Percentiles rank a stretch among this genome's conserved stretches.
Evolutionary conservation across 2,113 vertebrate genomes (phyloP).

Genomic region (Sarotherodon lohbergeri): DNA sequence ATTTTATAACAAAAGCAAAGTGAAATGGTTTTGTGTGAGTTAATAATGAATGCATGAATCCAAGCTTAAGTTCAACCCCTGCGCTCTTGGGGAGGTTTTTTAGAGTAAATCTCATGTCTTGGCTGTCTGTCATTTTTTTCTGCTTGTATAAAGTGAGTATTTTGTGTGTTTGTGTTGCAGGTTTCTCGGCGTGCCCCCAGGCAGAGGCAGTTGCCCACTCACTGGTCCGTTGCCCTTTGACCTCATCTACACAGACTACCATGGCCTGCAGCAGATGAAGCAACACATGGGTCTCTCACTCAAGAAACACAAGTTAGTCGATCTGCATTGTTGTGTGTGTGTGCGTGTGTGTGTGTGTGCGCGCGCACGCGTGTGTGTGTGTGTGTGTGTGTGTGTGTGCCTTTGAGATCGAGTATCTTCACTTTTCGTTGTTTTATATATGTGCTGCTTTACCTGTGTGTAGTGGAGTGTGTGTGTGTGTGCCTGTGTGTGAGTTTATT

Average conservation of each 20-base stretch:
- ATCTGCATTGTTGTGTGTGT: not conserved
- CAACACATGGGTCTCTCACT: slow-evolving; percentile 98
- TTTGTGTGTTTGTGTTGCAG: slow-evolving; percentile 64
- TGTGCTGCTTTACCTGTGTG: not conserved
- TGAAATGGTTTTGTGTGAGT: not conserved
- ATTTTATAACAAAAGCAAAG: not conserved
- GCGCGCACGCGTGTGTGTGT: no score
- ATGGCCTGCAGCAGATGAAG: slow-evolving; percentile 96
- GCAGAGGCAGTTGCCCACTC: slow-evolving; percentile 93
- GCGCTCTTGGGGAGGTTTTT: not conserved
- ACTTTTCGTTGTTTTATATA: not conserved
- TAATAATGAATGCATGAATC: slow-evolving; percentile 4
- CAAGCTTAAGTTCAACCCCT: not conserved
- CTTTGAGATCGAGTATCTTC: not conserved
- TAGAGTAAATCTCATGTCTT: not conserved
- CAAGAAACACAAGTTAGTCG: slow-evolving; percentile 88
- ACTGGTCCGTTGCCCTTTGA: slow-evolving; percentile 89
- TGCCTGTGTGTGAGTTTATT: slow-evolving; percentile 1
- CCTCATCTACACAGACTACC: slow-evolving; percentile 98
- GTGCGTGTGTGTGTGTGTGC: not conserved
- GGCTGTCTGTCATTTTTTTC: not conserved
- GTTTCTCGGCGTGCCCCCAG: slow-evolving; percentile 92
- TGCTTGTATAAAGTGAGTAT: not conserved
- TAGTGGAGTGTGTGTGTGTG: not conserved
- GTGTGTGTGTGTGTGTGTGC: not conserved